Base-by-base conservation (phyloP, 2,888 invertebrate species). In the Pseudoips prasinana region DNA sequence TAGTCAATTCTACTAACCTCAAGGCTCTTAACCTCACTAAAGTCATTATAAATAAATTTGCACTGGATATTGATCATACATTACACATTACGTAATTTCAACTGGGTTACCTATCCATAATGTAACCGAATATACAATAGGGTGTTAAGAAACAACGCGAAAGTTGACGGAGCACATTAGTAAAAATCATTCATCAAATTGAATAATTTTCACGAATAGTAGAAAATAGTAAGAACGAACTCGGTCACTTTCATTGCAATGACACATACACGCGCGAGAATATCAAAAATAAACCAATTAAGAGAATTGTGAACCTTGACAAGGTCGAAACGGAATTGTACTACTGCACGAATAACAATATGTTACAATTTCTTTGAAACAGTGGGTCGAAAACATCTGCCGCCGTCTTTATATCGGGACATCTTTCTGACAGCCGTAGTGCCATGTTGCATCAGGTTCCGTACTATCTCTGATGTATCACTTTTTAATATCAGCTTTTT, bases 371-470 rank as follows among this genome's bases (percentile, higher is more conserved):
- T 76, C 73, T 54, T 54, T 59, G 73, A 79, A 75, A 56, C 44
- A 25, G 48, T 49, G 47, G 53, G 39, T 39, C 46, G 41, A 45
- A 52, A 61, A 78, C 85, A 85, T 85, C 78, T 84, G 84, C 64
- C 70, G 69, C 41, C 73, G 75, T 81, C 76, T 76, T 76, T 78
- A 81, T 73, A 74, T 73, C 57, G 59, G 55, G 58, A 74, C 76
- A 77, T 78, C 74, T 73, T 57, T 53, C 61, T 64, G 68, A 69
- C 73, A 67, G 62, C 58, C 60, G 60, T 58, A 51, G 61, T 59
- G 60, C 58, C 63, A 49, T 39, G 35, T 34, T 57, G 54, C 23
- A 31, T 39, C 41, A 41, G 31, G 42, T 56, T 46, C 31, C 32
- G 17, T 35, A 33, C 40, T 26, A 32, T 42, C 10, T 3, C 30